Base-by-base conservation (phyloP, 2,797 vertebrate species). In the Poeciliopsis infans region DNA sequence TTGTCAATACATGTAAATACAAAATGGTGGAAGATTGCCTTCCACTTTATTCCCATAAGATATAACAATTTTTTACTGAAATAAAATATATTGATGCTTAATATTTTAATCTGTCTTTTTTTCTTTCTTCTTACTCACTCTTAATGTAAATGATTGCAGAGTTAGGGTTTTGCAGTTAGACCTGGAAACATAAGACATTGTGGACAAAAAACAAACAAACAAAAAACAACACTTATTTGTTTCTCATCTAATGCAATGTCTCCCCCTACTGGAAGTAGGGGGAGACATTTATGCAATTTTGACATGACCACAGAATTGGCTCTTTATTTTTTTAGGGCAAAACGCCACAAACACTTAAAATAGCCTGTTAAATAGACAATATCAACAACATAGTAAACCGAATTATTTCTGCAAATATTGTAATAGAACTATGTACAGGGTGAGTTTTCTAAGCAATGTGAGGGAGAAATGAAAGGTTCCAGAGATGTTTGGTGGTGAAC, bases 231-330 rank as follows among this genome's bases (percentile, higher is more conserved):
- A 53, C 4, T 78, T 8, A 15, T n/a, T 25, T 5, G 13, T n/a
- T n/a, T 5, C 28, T 20, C 78, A 79, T 85, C 61, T 81, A 69
- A 41, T 64, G 1, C 81, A 71, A 72, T 28, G 11, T 77, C 86
- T 51, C 90, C 89, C 83, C 64, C 93, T 93, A 79, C 43, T 90
- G 89, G 83, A 53, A 2, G 2, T n/a, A n/a, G n/a, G n/a, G n/a
- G n/a, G n/a, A n/a, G n/a, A n/a, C n/a, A n/a, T 1, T 6, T 4
- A 0, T 0, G 0, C 12, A 70, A 7, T 45, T 45, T 45, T 45
- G 23, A n/a, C 5, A 8, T 25, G 39, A 25, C 39, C 64, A 68
- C 11, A 41, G 20, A 2, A 41, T 41, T 39, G 36, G 53, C 53
- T 53, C 49, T 25, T 4, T 11, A 20, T 39, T 36, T 8, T 36